A percentile compares a stretch with the other conserved stretches of the same genome.
Conservation (phyloP, 2,113 vertebrate genomes). For the Xiphias gladius region DNA sequence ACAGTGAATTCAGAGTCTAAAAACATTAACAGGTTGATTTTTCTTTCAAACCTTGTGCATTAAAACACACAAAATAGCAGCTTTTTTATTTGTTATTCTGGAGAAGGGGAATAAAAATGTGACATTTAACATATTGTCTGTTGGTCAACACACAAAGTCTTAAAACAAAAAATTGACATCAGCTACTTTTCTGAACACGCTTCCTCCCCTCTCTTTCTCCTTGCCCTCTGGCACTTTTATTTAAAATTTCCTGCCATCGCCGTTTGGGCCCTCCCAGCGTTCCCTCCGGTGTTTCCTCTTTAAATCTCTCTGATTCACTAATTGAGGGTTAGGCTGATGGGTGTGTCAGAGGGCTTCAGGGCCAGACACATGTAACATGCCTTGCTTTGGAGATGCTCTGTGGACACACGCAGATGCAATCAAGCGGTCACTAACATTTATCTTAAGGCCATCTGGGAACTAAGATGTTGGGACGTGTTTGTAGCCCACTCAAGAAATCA, state of each 20-base stretch:
- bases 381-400: conserved; percentile 13
- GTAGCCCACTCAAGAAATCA: conserved; percentile 38
- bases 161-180: background rate
- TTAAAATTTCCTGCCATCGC: background rate
- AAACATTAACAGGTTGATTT: background rate
- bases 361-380: conserved; percentile 26
- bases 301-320: conserved; percentile 51
- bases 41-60: background rate
- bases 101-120: background rate
- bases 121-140: background rate
- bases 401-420: background rate
- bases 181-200: background rate
- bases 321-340: conserved; percentile 57
- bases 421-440: conserved; percentile 15
- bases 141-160: background rate
- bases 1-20: background rate
- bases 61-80: background rate
- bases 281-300: conserved; percentile 46
- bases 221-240: conserved; percentile 9
- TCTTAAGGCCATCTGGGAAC: conserved; percentile 44
- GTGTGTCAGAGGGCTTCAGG: conserved; percentile 53
- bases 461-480: conserved; percentile 42
- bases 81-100: background rate
- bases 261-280: conserved; percentile 31
- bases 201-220: background rate